These are phyloP conservation scores for Eupelmus urozonus DNA, from an alignment of 2,888 invertebrate species.

Conservation along the genomic window DNA sequence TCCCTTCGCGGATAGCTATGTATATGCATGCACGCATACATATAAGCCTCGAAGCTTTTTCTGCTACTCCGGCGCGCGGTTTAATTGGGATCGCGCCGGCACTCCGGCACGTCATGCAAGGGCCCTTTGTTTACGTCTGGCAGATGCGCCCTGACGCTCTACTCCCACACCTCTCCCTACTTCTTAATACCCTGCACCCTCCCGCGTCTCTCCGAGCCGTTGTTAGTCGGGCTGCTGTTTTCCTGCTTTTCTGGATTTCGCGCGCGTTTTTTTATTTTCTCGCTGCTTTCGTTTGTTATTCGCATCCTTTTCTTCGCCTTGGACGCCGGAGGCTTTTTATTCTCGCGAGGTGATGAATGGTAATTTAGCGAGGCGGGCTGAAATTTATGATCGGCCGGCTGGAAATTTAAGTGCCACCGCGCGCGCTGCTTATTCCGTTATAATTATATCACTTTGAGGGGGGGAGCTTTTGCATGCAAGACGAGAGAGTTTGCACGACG, in stretches of 20 bases:
- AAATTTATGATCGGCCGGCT: conserved; percentile 3
- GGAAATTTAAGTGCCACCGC: neutral
- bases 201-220: no score
- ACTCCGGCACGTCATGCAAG: conserved; percentile 13
- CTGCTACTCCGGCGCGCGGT: no score
- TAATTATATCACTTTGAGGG: no score
- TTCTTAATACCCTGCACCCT: no score
- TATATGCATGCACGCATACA: neutral
- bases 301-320: neutral
- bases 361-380: neutral
- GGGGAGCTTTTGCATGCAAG: no score
- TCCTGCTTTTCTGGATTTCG: neutral
- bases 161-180: no score
- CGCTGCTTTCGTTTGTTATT: no score
- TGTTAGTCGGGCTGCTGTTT: no score
- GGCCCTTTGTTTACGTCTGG: conserved; percentile 18
- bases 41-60: neutral
- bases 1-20: neutral
- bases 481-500: no score
- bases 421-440: no score
- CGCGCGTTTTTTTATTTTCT: neutral
- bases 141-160: neutral
- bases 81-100: conserved; percentile 40
- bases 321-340: neutral
- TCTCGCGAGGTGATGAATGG: neutral